Conservation (phyloP, 2,113 vertebrate genomes). For the Cyprinus carpio region DNA sequence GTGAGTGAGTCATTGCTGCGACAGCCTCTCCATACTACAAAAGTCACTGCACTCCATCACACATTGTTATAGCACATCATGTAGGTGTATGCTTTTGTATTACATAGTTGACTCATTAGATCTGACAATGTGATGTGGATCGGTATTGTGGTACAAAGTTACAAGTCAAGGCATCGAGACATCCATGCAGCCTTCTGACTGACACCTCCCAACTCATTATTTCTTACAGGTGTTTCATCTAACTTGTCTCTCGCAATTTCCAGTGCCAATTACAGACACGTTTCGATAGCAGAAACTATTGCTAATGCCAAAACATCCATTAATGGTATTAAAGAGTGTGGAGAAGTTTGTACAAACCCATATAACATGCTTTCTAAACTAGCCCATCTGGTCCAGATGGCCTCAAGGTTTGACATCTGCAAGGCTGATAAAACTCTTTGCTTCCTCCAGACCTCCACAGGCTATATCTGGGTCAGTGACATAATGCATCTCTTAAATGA, state of each 20-base stretch:
- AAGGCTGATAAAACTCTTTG: slow-evolving; percentile 21
- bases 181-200: background rate
- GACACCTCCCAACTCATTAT: slow-evolving; percentile 8
- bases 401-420: slow-evolving; percentile 44
- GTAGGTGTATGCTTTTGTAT: slow-evolving; percentile 39
- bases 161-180: background rate
- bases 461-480: slow-evolving; percentile 25
- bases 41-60: slow-evolving; percentile 38
- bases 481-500: slow-evolving; percentile 9
- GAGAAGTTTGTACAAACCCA: slow-evolving; percentile 19
- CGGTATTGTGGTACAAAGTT: slow-evolving; percentile 5
- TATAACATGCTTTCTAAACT: slow-evolving; percentile 35
- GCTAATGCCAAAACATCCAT: slow-evolving; percentile 14
- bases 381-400: slow-evolving; percentile 15
- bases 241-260: slow-evolving; percentile 6
- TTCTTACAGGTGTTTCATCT: slow-evolving; percentile 15
- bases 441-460: slow-evolving; percentile 29
- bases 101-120: slow-evolving; percentile 22
- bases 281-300: background rate
- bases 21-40: slow-evolving; percentile 37
- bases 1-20: slow-evolving; percentile 42
- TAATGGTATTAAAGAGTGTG: slow-evolving; percentile 18
- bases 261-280: background rate
- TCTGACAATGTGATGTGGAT: background rate
- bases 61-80: slow-evolving; percentile 34